Evolutionary conservation across 2,797 vertebrate species (phyloP), one percentile per base, ranked within the genome.

Genomic region (Garrulus glandarius): DNA sequence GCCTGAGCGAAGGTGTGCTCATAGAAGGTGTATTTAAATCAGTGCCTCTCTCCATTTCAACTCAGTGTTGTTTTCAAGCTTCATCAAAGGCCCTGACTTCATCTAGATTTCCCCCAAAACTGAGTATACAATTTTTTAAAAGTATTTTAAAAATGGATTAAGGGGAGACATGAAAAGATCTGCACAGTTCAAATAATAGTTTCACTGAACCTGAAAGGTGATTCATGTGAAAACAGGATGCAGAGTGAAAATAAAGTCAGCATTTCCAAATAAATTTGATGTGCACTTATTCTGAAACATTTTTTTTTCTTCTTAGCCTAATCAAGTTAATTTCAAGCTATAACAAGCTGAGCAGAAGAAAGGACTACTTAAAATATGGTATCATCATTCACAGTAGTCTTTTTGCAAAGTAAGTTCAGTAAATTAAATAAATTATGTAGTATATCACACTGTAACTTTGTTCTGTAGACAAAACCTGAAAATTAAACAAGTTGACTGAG

Each of bases 321-420:
- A 93, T 87, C 52, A 59, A 95, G 44, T 82, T 88, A 79, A 90
- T 93, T 91, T 90, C 67, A 79, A 90, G 63, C 29, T 90, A 15
- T 30, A 79, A n/a, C 29, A 84, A 87, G 21, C 52, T 84, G 74
- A 93, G 50, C 19, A 92, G 47, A 86, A 81, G 59, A 78, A 92
- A 95, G 29, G 89, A 41, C 16, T 44, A 57, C 41, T 92, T 84
- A 82, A 86, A 78, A 84, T 72, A 78, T 7, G 20, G 11, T 49
- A 52, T 27, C 10, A 78, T 72, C 46, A 65, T 87, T 89, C 76
- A 78, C 46, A 47, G 24, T 41, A 80, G 60, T 53, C 49, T 72
- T 89, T 64, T 77, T 22, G 6, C 36, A 85, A 80, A 84, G 37
- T 47, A 93, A 85, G 8, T 77, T 81, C 1, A 3, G 41, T 65